Evolutionary conservation across 2,113 vertebrate genomes (phyloP).

Genomic region (Dendropsophus ebraccatus): DNA sequence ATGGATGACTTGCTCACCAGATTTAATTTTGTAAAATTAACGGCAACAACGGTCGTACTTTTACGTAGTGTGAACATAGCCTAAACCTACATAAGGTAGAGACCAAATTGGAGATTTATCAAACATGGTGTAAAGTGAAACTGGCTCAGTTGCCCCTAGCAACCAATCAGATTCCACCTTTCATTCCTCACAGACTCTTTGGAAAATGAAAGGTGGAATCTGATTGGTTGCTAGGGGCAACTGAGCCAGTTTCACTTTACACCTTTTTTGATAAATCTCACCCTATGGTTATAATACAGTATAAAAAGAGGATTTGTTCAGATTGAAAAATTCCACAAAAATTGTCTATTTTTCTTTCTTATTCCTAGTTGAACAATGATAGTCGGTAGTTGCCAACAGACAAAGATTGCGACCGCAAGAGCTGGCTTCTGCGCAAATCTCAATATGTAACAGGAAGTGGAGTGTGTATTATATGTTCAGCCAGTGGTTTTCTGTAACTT

Average conservation of each 20-base stretch:
- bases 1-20: slow-evolving; percentile 13
- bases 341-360: slow-evolving; percentile 6
- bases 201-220: no score
- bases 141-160: no score
- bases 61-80: no score
- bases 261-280: no score
- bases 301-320: slow-evolving; percentile 16
- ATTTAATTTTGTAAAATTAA: slow-evolving; percentile 1
- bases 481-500: slow-evolving; percentile 72
- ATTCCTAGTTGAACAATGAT: slow-evolving; percentile 31
- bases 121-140: no score
- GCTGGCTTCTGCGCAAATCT: slow-evolving; percentile 70
- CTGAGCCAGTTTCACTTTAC: no score
- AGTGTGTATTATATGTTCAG: slow-evolving; percentile 67
- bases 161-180: no score
- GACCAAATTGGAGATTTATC: no score
- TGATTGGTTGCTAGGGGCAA: no score
- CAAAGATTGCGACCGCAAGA: slow-evolving; percentile 81
- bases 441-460: slow-evolving; percentile 65
- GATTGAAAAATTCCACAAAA: slow-evolving; percentile 19
- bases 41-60: no score
- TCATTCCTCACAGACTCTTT: no score
- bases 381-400: slow-evolving; percentile 78
- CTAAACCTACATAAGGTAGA: no score
- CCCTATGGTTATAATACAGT: background rate